Conservation (phyloP, 1,140 invertebrate species). For the Papilio machaon region DNA sequence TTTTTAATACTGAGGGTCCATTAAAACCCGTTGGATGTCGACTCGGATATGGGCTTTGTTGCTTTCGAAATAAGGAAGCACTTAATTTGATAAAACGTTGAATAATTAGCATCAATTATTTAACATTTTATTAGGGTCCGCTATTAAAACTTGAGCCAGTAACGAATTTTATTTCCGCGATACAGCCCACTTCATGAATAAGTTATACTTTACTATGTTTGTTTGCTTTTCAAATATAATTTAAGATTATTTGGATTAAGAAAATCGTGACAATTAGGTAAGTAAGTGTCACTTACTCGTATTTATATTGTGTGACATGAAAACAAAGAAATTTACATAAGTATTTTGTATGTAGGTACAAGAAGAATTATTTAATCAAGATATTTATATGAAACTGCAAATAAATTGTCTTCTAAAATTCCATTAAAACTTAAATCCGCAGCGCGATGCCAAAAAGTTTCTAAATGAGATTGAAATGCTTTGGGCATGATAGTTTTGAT, state of each 20-base stretch:
- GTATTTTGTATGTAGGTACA: not conserved
- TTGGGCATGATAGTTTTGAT: conserved; percentile 4
- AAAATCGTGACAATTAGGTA: not conserved
- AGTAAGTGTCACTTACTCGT: too few species aligned
- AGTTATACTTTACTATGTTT: conserved; percentile 5
- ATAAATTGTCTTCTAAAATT: conserved; percentile 9
- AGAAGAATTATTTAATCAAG: not conserved
- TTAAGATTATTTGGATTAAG: not conserved
- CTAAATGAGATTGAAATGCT: not conserved
- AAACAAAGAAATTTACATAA: not conserved
- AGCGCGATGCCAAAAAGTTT: not conserved
- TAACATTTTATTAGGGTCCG: conserved; percentile 37
- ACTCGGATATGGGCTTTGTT: conserved; percentile 34
- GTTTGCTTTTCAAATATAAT: not conserved
- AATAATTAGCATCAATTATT: conserved; percentile 36
- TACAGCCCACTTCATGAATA: conserved; percentile 17
- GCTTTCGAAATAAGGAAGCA: conserved; percentile 35
- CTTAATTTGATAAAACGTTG: conserved; percentile 38
- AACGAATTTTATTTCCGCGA: conserved; percentile 29
- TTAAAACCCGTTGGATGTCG: conserved; percentile 6
- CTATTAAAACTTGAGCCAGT: conserved; percentile 31
- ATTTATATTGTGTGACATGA: too few species aligned
- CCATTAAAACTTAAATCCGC: not conserved
- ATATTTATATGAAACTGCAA: not conserved
- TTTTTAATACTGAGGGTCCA: conserved; percentile 20